Evolutionary conservation across 37 sponge, comb jelly and placozoan species (phyloP).

Genomic region (Crambe crambe): DNA sequence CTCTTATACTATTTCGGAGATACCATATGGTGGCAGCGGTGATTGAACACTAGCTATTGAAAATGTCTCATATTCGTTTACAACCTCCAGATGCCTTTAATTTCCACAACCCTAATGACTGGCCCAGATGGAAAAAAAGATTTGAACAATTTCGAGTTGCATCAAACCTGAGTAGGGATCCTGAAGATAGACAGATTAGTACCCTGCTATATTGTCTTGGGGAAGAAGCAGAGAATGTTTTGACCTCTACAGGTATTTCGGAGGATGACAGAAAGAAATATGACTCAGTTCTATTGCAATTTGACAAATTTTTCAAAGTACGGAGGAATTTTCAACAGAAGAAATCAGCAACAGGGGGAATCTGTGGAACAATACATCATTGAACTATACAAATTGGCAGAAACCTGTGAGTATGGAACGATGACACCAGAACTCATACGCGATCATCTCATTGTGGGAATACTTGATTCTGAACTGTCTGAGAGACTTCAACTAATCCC

Average conservation of each 20-base stretch:
- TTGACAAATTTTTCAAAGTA: constrained; percentile 15
- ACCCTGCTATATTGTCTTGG: not conserved
- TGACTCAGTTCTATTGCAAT: not conserved
- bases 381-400: constrained; percentile 7
- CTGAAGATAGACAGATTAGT: not conserved
- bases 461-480: not conserved
- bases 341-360: not conserved
- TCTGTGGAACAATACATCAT: constrained; percentile 22
- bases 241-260: constrained; percentile 1
- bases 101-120: not conserved
- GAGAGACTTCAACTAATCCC: constrained; percentile 14
- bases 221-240: not conserved
- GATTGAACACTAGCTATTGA: too few species aligned
- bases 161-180: not conserved
- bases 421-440: constrained; percentile 6
- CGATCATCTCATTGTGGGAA: constrained; percentile 1
- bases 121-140: not conserved
- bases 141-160: not conserved
- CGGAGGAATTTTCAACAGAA: constrained; percentile 4
- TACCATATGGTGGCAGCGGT: too few species aligned
- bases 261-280: not conserved
- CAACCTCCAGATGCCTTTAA: not conserved
- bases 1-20: too few species aligned
- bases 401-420: not conserved
- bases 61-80: not conserved